These are phyloP conservation scores for Actinernus sp. DNA, from an alignment of 92 coral and sea anemone genomes.

Conservation along the genomic window DNA sequence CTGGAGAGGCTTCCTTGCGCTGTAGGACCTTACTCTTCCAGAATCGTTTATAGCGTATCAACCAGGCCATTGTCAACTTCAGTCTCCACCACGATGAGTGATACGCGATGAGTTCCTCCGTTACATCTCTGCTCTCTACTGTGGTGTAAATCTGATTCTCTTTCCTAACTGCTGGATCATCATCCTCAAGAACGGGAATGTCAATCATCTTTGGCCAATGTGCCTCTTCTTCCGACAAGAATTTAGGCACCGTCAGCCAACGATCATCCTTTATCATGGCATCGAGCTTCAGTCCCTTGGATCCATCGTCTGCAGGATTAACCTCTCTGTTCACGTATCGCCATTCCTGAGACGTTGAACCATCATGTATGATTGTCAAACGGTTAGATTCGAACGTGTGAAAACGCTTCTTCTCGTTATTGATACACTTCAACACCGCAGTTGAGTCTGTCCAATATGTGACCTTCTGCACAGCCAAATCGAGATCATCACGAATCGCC, in stretches of 20 bases:
- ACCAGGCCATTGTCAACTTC: slow-evolving; percentile 57
- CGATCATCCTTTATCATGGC: slow-evolving; percentile 38
- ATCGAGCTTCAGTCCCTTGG: slow-evolving; percentile 53
- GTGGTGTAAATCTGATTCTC: slow-evolving; percentile 42
- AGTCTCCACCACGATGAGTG: slow-evolving; percentile 62
- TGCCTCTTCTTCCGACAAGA: slow-evolving; percentile 46
- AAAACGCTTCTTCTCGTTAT: slow-evolving; percentile 28
- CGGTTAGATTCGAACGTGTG: no score
- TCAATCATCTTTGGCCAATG: slow-evolving; percentile 30
- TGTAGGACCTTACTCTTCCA: slow-evolving; percentile 10
- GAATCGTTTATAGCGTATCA: slow-evolving; percentile 47
- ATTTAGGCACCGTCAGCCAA: slow-evolving; percentile 66
- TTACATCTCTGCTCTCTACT: slow-evolving; percentile 3
- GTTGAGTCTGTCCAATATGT: slow-evolving; percentile 63
- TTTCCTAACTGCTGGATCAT: slow-evolving; percentile 54
- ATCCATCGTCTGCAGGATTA: no score
- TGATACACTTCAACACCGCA: slow-evolving; percentile 40
- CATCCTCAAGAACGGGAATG: slow-evolving; percentile 27
- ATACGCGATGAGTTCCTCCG: slow-evolving; percentile 18
- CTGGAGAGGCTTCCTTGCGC: neutral
- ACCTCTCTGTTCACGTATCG: slow-evolving; percentile 38
- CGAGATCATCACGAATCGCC: neutral
- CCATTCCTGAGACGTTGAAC: slow-evolving; percentile 40
- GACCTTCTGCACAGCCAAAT: slow-evolving; percentile 23
- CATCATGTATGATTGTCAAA: no score